phyloP scores from a whole-genome alignment of 2,888 invertebrate genomes.

The Galerucella calmariensis region DNA sequence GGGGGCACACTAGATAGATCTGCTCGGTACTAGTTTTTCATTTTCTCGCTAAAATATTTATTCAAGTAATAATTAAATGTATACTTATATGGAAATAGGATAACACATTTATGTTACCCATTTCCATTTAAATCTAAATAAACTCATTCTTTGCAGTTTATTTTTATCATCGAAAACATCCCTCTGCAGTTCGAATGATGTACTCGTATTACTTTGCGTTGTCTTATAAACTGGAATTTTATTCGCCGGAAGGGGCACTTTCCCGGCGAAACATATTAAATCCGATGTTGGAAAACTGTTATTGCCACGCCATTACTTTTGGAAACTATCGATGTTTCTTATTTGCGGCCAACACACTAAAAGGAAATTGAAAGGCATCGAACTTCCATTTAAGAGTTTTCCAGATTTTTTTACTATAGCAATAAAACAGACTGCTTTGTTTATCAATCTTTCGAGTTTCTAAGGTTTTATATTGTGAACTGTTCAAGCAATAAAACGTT shows the following conservation, averaged over 20 bases:
- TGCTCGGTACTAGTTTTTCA: no score
- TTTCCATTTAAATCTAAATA: neutral
- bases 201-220: conserved; percentile 7
- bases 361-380: conserved; percentile 21
- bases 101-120: no score
- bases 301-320: conserved; percentile 21
- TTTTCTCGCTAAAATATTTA: neutral
- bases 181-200: conserved; percentile 2
- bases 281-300: conserved; percentile 26
- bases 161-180: neutral
- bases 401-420: neutral
- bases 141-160: neutral
- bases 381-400: conserved; percentile 3
- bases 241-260: conserved; percentile 9
- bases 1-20: no score
- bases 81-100: no score
- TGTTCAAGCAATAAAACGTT: neutral
- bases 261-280: conserved; percentile 28
- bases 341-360: conserved; percentile 11
- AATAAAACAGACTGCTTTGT: conserved; percentile 1
- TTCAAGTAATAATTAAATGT: no score
- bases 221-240: conserved; percentile 18
- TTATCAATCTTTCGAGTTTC: neutral
- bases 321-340: conserved; percentile 27
- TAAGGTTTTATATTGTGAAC: neutral